A percentile compares a stretch with the other conserved stretches of the same genome.
These are phyloP conservation scores for Corbicula japonica DNA, from an alignment of 2,888 invertebrate species.

Conservation along the genomic window DNA sequence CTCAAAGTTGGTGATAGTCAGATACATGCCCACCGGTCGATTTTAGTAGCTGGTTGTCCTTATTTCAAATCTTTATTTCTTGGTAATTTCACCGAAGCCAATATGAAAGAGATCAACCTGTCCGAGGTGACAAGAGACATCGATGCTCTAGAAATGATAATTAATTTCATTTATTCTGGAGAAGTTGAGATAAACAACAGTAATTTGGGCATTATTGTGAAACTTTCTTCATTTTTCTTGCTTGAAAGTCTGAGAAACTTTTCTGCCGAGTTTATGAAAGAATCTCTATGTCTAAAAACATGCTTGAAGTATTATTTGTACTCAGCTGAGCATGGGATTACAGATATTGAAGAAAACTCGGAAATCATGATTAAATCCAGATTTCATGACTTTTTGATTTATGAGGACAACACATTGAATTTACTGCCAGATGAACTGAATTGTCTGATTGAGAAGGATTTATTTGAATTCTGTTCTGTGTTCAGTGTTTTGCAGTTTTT, in stretches of 20 bases:
- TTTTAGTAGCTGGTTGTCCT: constrained; percentile 59
- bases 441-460: constrained; percentile 37
- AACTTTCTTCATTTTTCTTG: constrained; percentile 58
- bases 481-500: constrained; percentile 46
- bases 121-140: constrained; percentile 52
- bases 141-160: constrained; percentile 44
- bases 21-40: constrained; percentile 58
- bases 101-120: constrained; percentile 49
- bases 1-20: constrained; percentile 42
- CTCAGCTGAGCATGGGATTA: constrained; percentile 51
- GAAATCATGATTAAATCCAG: constrained; percentile 49
- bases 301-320: constrained; percentile 51
- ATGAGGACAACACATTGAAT: constrained; percentile 44
- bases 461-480: constrained; percentile 46
- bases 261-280: constrained; percentile 49
- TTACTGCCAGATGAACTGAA: constrained; percentile 46
- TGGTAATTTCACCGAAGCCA: constrained; percentile 59
- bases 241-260: constrained; percentile 47
- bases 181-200: constrained; percentile 53
- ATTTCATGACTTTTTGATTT: constrained; percentile 57
- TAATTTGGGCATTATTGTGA: constrained; percentile 55
- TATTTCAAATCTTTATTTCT: constrained; percentile 59
- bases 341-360: constrained; percentile 41
- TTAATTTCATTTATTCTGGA: constrained; percentile 61
- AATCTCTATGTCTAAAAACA: constrained; percentile 42